phyloP scores from a whole-genome alignment of 2,888 invertebrate genomes.

The Zootermopsis nevadensis region DNA sequence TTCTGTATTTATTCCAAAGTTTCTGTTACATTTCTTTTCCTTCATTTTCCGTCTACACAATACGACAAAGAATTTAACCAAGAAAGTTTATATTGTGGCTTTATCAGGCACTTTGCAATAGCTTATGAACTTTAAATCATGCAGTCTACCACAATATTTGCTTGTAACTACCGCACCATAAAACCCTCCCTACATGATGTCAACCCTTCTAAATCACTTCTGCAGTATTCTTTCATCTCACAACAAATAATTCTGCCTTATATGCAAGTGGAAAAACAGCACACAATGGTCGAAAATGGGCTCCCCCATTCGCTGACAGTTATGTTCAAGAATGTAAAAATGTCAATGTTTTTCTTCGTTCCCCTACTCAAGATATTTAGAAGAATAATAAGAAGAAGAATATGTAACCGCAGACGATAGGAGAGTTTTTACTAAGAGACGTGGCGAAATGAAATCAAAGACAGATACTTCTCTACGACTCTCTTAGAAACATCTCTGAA shows the following conservation, averaged over 20 bases:
- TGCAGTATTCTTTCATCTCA: neutral
- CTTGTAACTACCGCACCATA: neutral
- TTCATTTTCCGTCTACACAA: no score
- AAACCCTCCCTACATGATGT: neutral
- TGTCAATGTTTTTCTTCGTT: neutral
- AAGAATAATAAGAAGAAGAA: no score
- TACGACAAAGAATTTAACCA: neutral
- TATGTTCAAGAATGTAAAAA: no score
- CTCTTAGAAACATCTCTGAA: neutral
- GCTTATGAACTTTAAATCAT: neutral
- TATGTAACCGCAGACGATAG: no score
- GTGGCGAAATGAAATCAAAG: neutral
- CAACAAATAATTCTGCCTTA: no score
- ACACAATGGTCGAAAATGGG: no score
- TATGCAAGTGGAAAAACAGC: no score
- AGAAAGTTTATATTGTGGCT: neutral
- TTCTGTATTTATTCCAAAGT: no score
- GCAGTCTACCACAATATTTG: neutral
- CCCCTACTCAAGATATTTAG: neutral
- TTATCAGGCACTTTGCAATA: neutral
- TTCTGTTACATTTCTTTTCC: no score
- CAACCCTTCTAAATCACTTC: constrained; percentile 9
- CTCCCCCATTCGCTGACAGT: no score
- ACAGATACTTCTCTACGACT: neutral
- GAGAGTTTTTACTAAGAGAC: no score